Evolutionary conservation across 2,888 invertebrate genomes (phyloP), one percentile per base, ranked within the genome.

Genomic region (Masnerella sp.): DNA sequence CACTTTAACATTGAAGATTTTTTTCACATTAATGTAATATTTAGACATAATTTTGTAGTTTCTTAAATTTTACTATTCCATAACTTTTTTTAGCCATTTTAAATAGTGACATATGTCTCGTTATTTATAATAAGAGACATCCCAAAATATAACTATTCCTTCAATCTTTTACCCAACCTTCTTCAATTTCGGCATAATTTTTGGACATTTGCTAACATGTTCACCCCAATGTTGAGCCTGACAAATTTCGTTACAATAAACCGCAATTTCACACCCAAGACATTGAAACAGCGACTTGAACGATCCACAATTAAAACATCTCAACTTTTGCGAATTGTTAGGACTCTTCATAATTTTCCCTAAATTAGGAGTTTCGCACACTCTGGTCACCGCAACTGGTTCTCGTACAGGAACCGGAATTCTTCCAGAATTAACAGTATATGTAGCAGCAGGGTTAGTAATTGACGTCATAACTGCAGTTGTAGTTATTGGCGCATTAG

Each of bases 161-260:
- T 7, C 7, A 28, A 17, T 32, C 2, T 1, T 17, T 76, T 47
- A 79, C 4, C 51, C 70, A 30, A 87, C 80, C 75, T 86, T 86
- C 38, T 85, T 85, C 4, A 86, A 72, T 47, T 82, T 83, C 22
- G 86, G 86, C 85, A 87, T 86, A 58, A 80, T 84, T 61, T 85
- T 85, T 0, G 84, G 83, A 36, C 86, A 87, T 20, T 78, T 82
- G 5, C 75, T 69, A 1, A 82, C 83, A 54, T 87, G 87, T 11
- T 79, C 45, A 15, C 11, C 67, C 87, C 87, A 87, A 34, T 87
- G 87, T 28, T 81, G 81, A 7, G 79, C 62, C 68, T 87, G 87
- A 47, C 87, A 87, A 9, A 74, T 65, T 68, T 83, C 81, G 56
- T 84, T 80, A 65, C 87, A 87, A 20, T 87, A 87, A 70, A 82